Conservation (phyloP, 2,888 invertebrate genomes). For the Linnaemya vulpina region DNA sequence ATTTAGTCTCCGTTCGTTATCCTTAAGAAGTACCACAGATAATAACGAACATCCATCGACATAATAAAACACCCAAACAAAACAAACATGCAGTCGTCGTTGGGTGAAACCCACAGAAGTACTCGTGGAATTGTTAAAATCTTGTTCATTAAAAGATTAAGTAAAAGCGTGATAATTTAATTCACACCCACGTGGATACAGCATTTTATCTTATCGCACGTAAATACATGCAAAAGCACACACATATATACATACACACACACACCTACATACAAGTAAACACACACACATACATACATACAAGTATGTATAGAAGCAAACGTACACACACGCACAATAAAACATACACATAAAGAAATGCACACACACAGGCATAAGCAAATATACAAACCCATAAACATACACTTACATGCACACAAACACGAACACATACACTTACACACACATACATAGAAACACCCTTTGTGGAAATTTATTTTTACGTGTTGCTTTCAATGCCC, state of each 20-base stretch:
- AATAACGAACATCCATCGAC: constrained; percentile 13
- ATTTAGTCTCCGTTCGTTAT: too few relatives aligned
- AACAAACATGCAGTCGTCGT: not conserved
- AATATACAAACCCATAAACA: not conserved
- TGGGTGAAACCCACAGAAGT: not conserved
- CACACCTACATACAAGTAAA: too few relatives aligned
- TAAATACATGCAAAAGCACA: constrained; percentile 2
- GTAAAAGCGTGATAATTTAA: constrained; percentile 58
- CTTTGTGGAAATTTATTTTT: not conserved
- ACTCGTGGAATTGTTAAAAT: constrained; percentile 26
- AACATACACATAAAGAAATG: not conserved
- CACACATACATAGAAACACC: not conserved
- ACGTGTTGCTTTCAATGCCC: too few relatives aligned
- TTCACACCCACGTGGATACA: constrained; percentile 17
- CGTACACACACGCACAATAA: too few relatives aligned
- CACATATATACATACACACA: not conserved
- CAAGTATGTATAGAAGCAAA: too few relatives aligned
- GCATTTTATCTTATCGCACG: not conserved
- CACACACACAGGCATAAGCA: not conserved
- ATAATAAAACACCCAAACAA: not conserved
- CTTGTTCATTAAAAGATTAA: constrained; percentile 52
- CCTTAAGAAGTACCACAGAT: not conserved
- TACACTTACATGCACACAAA: not conserved
- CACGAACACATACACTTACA: not conserved
- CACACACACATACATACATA: not conserved